A percentile compares a stretch with the other conserved stretches of the same genome.
Conservation (phyloP, 2,888 invertebrate species). For the Chaetogeoica ovagalla region DNA sequence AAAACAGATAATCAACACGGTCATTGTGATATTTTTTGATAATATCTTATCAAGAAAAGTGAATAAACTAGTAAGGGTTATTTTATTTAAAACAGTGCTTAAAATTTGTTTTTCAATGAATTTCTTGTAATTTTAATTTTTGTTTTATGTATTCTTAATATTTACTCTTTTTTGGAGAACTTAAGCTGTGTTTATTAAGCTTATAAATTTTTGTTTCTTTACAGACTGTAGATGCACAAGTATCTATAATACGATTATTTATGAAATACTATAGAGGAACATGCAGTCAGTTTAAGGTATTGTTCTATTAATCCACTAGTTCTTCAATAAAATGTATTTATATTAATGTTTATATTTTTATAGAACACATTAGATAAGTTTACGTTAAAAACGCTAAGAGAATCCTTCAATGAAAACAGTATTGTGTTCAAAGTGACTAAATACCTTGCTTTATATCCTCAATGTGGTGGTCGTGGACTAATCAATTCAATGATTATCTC, state of each 20-base stretch:
- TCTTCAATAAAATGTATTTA: too few species aligned
- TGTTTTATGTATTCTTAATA: not conserved
- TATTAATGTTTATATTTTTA: too few species aligned
- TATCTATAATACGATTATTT: slow-evolving; percentile 27
- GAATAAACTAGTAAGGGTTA: slow-evolving; percentile 32
- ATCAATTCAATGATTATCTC: slow-evolving; percentile 43
- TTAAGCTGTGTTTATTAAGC: not conserved
- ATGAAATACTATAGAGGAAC: too few species aligned
- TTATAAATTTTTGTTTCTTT: slow-evolving; percentile 7
- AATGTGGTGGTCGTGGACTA: slow-evolving; percentile 49
- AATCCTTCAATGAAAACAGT: too few species aligned
- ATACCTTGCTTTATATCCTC: slow-evolving; percentile 43
- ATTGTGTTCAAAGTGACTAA: too few species aligned
- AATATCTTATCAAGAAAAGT: slow-evolving; percentile 30
- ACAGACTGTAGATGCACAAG: slow-evolving; percentile 38
- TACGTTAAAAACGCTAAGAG: too few species aligned
- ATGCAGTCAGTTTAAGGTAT: too few species aligned
- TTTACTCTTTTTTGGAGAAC: not conserved
- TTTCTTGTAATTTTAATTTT: not conserved
- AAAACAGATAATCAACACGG: too few species aligned
- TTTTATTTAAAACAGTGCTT: not conserved
- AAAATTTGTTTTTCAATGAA: not conserved
- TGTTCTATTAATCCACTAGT: too few species aligned
- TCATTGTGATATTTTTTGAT: slow-evolving; percentile 40
- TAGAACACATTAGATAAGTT: too few species aligned